These are phyloP conservation scores for honey bee (Apis mellifera) DNA, from an alignment of 1,140 invertebrate species.

Conservation along the genomic window DNA sequence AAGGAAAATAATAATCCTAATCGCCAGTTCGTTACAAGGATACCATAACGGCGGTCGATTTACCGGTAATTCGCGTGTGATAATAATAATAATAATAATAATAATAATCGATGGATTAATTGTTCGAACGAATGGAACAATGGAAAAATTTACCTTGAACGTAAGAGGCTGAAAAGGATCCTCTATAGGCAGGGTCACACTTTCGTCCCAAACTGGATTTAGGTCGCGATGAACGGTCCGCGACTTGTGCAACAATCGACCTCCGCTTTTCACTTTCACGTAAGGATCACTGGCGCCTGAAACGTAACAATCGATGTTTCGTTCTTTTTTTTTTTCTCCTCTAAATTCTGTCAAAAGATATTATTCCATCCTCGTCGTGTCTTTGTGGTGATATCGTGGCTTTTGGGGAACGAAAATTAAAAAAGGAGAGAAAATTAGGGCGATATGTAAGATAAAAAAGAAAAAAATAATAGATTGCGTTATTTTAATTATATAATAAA, in stretches of 20 bases:
- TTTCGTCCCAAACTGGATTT: conserved; percentile 98
- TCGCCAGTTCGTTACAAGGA: too few relatives aligned
- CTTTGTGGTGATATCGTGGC: too few relatives aligned
- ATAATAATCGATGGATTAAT: not conserved
- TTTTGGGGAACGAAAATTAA: too few relatives aligned
- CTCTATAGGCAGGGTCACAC: conserved; percentile 96
- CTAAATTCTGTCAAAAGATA: too few relatives aligned
- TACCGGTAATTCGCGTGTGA: not conserved
- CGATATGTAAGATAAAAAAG: too few relatives aligned
- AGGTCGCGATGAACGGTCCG: conserved; percentile 94
- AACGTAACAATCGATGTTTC: conserved; percentile 41
- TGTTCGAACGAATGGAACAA: not conserved
- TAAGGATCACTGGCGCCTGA: conserved; percentile 98
- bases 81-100: not conserved
- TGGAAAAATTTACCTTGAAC: conserved; percentile 87
- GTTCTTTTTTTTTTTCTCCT: not conserved
- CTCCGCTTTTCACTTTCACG: conserved; percentile 97
- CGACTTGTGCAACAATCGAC: conserved; percentile 95
- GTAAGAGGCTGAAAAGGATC: conserved; percentile 94
- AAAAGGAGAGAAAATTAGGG: not conserved
- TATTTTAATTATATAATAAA: too few relatives aligned
- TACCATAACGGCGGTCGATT: not conserved
- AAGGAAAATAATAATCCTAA: not conserved
- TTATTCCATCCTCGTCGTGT: not conserved
- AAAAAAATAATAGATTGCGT: not conserved